Evolutionary conservation across 1,140 invertebrate species (phyloP).

Genomic region (Drosophila pruinosa): DNA sequence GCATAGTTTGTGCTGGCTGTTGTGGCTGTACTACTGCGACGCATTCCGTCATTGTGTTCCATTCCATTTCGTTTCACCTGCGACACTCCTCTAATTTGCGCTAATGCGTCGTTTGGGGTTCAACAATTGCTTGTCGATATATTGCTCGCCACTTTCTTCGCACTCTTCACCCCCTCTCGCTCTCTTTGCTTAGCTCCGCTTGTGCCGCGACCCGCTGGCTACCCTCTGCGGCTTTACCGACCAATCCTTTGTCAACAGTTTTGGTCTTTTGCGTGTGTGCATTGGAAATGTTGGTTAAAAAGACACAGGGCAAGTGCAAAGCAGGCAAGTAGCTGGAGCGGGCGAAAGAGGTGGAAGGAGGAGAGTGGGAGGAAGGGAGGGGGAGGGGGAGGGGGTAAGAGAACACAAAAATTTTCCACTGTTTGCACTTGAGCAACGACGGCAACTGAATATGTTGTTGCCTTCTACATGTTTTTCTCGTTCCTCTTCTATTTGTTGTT

Average conservation of each 20-base stretch:
- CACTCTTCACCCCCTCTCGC: background rate
- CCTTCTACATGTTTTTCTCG: constrained; percentile 6
- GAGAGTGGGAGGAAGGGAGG: background rate
- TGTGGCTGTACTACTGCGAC: background rate
- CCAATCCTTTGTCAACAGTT: constrained; percentile 27
- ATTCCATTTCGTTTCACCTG: constrained; percentile 35
- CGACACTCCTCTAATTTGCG: constrained; percentile 59
- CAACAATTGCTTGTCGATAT: constrained; percentile 2
- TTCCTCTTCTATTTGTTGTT: constrained; percentile 2
- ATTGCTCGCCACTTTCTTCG: no score
- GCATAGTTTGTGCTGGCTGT: constrained; percentile 9
- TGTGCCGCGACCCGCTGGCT: no score
- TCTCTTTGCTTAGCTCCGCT: no score
- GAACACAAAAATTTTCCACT: constrained; percentile 53
- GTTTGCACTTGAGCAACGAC: constrained; percentile 44
- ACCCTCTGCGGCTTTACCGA: background rate
- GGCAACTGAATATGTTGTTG: constrained; percentile 27
- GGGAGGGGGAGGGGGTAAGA: background rate
- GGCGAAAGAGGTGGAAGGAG: background rate
- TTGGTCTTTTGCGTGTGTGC: constrained; percentile 8
- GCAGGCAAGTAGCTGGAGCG: background rate
- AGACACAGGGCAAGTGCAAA: constrained; percentile 1
- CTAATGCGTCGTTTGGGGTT: constrained; percentile 37
- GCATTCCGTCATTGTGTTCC: constrained; percentile 7
- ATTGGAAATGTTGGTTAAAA: constrained; percentile 17